Conservation (phyloP, 2,113 vertebrate genomes). For the Callocephalon fimbriatum region DNA sequence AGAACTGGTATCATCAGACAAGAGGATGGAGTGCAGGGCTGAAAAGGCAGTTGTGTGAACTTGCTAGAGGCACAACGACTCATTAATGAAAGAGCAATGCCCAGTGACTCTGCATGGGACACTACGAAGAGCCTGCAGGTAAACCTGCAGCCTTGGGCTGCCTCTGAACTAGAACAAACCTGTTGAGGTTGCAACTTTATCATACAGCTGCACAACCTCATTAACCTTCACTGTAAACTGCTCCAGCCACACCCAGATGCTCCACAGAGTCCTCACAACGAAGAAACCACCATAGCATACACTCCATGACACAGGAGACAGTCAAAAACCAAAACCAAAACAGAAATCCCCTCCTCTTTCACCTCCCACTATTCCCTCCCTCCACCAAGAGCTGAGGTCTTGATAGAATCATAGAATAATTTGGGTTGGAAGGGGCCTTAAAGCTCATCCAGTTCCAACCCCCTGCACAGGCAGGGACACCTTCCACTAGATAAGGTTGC, state of each 20-base stretch:
- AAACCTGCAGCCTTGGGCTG: background rate
- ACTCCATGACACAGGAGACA: background rate
- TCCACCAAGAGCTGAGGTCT: background rate
- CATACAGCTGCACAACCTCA: background rate
- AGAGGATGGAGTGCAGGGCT: background rate
- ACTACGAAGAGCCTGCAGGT: background rate
- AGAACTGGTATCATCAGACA: background rate
- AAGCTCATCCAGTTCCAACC: background rate
- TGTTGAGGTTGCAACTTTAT: background rate
- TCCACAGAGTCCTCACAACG: background rate
- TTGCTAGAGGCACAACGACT: background rate
- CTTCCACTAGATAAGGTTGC: fast-evolving
- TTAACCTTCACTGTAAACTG: background rate
- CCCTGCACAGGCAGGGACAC: background rate
- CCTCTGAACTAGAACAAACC: background rate
- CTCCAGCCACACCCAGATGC: background rate
- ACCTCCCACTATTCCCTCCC: background rate
- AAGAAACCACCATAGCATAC: background rate
- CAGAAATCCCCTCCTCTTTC: background rate
- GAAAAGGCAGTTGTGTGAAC: background rate
- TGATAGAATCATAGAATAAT: background rate
- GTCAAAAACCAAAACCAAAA: background rate
- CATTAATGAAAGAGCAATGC: background rate
- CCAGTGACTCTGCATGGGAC: background rate
- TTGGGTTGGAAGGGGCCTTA: background rate